Conservation (phyloP, 2,113 vertebrate genomes). For the Ciconia boyciana region DNA sequence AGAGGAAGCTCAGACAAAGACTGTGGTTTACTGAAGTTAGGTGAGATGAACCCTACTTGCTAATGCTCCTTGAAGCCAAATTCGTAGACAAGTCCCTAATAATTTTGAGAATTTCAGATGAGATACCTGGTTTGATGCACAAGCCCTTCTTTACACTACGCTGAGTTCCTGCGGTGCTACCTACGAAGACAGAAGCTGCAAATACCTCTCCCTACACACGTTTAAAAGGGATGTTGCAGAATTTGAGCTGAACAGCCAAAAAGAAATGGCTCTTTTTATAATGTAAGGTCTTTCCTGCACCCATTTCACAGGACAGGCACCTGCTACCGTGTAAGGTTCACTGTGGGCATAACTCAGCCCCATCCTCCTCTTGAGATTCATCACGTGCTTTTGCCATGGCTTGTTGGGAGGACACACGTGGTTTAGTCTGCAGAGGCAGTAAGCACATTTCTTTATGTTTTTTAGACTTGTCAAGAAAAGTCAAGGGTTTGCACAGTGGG, state of each 20-base stretch:
- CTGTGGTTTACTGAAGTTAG: background rate
- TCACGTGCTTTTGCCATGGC: background rate
- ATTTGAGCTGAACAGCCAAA: background rate
- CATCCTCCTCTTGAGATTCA: background rate
- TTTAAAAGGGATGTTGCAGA: background rate
- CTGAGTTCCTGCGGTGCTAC: background rate
- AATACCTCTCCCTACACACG: background rate
- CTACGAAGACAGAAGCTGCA: background rate
- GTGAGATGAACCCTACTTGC: background rate
- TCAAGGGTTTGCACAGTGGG: background rate
- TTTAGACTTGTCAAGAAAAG: background rate
- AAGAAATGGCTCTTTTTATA: background rate
- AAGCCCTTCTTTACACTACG: background rate
- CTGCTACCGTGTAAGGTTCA: background rate
- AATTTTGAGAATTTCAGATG: background rate
- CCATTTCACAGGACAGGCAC: background rate
- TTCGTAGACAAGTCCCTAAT: background rate
- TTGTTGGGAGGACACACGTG: accelerated
- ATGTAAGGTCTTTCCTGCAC: background rate
- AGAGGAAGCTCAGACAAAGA: background rate
- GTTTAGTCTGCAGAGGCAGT: background rate
- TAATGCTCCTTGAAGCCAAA: background rate
- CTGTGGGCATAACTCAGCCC: background rate
- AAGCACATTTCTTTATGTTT: background rate
- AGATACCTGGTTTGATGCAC: background rate